Evolutionary conservation across 2,888 invertebrate species (phyloP).

Genomic region (Acanthosoma haemorrhoidale): DNA sequence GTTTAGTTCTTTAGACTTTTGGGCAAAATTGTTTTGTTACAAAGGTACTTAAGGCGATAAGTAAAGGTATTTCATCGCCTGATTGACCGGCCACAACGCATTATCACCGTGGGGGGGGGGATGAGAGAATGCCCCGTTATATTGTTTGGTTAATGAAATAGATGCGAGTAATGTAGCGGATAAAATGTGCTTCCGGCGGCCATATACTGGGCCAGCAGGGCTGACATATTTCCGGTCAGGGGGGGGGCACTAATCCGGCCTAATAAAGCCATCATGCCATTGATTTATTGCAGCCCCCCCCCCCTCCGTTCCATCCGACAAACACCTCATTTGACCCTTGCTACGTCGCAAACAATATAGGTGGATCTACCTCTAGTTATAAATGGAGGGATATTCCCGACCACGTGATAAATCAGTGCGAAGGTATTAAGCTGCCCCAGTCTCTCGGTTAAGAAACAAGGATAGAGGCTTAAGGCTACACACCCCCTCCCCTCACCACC

Average conservation of each 20-base stretch:
- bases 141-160: slow-evolving; percentile 9
- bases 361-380: neutral
- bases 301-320: neutral
- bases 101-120: neutral
- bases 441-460: neutral
- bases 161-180: slow-evolving; percentile 1
- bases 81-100: too few species aligned
- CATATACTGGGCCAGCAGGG: neutral
- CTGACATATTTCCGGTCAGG: slow-evolving; percentile 5
- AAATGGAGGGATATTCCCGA: too few species aligned
- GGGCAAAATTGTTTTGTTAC: too few species aligned
- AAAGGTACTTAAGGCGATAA: too few species aligned
- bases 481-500: too few species aligned
- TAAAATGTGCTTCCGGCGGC: too few species aligned
- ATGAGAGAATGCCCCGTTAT: neutral
- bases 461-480: neutral
- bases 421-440: too few species aligned
- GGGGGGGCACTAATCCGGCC: neutral
- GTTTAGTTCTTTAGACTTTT: too few species aligned
- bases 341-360: too few species aligned
- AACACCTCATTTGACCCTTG: too few species aligned
- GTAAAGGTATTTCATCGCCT: too few species aligned
- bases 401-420: too few species aligned
- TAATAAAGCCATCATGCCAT: slow-evolving; percentile 7
- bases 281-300: neutral